Percentiles rank a stretch among this genome's conserved stretches.
These are phyloP conservation scores for Coenobita brevimanus DNA, from an alignment of 1,140 invertebrate genomes.

Conservation along the genomic window DNA sequence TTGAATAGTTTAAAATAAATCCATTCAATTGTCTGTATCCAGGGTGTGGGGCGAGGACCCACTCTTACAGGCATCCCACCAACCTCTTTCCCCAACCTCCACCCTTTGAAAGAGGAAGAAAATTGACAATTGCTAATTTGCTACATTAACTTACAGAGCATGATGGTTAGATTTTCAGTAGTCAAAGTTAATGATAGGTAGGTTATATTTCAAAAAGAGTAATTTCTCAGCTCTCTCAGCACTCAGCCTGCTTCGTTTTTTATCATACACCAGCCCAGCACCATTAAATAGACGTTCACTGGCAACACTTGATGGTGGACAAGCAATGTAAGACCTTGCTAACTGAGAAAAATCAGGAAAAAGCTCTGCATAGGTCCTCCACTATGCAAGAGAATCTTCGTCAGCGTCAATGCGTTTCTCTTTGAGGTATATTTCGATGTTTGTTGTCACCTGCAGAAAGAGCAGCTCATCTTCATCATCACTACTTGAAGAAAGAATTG, in stretches of 20 bases:
- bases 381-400: slow-evolving; percentile 7
- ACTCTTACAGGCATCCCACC: too few species aligned
- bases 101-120: too few species aligned
- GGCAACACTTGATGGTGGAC: background rate
- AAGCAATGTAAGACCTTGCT: background rate
- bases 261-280: background rate
- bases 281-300: slow-evolving; percentile 7
- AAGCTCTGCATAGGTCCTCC: slow-evolving; percentile 10
- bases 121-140: background rate
- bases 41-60: too few species aligned
- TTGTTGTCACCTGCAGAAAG: background rate
- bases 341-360: slow-evolving; percentile 11
- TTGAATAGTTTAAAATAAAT: too few species aligned
- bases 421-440: slow-evolving; percentile 1
- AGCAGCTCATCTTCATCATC: too few species aligned
- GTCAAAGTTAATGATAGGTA: background rate
- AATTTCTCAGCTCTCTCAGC: slow-evolving; percentile 3
- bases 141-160: slow-evolving; percentile 11
- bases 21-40: too few species aligned
- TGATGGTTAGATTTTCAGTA: slow-evolving; percentile 6
- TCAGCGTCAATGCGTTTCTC: background rate
- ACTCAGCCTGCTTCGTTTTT: background rate
- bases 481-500: background rate
- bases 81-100: too few species aligned
- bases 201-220: slow-evolving; percentile 8